A percentile compares a stretch with the other conserved stretches of the same genome.
Evolutionary conservation across 1,140 invertebrate species (phyloP).

Genomic region (Cotesia chilonis): DNA sequence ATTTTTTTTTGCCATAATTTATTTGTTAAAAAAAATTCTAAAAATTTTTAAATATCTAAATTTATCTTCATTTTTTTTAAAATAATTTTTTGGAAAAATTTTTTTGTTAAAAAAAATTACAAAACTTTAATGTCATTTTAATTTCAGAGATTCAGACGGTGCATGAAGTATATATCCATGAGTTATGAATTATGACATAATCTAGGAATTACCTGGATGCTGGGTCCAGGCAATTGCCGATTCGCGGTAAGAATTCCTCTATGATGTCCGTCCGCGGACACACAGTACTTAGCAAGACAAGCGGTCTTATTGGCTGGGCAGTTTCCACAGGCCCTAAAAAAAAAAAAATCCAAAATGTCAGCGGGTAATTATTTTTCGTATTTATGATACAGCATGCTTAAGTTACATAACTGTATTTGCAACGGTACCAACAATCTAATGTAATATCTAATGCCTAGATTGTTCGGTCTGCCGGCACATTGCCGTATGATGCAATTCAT

Average conservation of each 20-base stretch:
- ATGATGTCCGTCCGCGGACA: slow-evolving; percentile 75
- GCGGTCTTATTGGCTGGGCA: slow-evolving; percentile 72
- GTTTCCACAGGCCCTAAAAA: slow-evolving; percentile 69
- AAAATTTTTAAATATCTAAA: too few relatives aligned
- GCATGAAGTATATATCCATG: too few relatives aligned
- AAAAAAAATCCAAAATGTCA: slow-evolving; percentile 18
- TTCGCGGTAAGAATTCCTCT: slow-evolving; percentile 80
- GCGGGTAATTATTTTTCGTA: slow-evolving; percentile 7
- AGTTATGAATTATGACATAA: too few relatives aligned
- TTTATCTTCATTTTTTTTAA: too few relatives aligned
- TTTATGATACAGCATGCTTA: background rate
- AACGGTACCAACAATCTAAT: slow-evolving; percentile 28
- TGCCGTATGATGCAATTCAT: slow-evolving; percentile 9
- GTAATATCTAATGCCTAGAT: slow-evolving; percentile 32
- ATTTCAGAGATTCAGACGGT: too few relatives aligned
- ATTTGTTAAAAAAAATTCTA: too few relatives aligned
- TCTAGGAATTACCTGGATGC: slow-evolving; percentile 71
- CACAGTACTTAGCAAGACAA: slow-evolving; percentile 72
- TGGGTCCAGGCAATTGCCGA: slow-evolving; percentile 81
- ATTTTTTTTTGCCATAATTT: too few relatives aligned
- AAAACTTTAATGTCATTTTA: too few relatives aligned
- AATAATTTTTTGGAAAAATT: too few relatives aligned
- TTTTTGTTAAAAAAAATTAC: too few relatives aligned
- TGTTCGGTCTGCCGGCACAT: background rate
- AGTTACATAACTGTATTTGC: slow-evolving; percentile 36